These are phyloP conservation scores for Dufourea novaeangliae DNA, from an alignment of 1,140 invertebrate species.

Conservation along the genomic window DNA sequence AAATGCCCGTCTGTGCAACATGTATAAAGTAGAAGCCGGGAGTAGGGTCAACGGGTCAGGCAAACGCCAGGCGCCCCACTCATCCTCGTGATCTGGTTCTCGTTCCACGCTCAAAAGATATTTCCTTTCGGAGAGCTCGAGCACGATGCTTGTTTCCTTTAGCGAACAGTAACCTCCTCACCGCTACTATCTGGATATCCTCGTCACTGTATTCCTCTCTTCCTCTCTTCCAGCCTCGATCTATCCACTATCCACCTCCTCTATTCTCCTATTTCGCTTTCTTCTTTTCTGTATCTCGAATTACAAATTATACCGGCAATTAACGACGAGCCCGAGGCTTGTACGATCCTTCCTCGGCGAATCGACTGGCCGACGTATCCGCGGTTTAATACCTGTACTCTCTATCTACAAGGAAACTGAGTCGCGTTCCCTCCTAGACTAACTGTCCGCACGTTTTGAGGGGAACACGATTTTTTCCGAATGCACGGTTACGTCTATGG, in stretches of 20 bases:
- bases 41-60: conserved; percentile 59
- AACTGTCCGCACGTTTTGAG: conserved; percentile 59
- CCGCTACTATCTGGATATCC: conserved; percentile 6
- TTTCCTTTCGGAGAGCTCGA: conserved; percentile 65
- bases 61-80: conserved; percentile 68
- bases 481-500: conserved; percentile 50
- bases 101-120: conserved; percentile 65
- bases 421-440: conserved; percentile 20
- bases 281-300: conserved; percentile 59
- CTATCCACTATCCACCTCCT: conserved; percentile 6
- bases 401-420: conserved; percentile 68
- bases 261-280: conserved; percentile 27
- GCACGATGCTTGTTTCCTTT: conserved; percentile 64
- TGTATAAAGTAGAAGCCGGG: conserved; percentile 22
- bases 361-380: conserved; percentile 39
- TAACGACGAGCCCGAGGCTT: conserved; percentile 65
- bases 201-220: conserved; percentile 23
- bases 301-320: conserved; percentile 72
- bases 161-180: conserved; percentile 17
- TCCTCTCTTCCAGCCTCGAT: conserved; percentile 6
- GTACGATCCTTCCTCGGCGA: conserved; percentile 65
- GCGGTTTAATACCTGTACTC: conserved; percentile 56
- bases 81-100: conserved; percentile 68
- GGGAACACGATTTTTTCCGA: conserved; percentile 68
- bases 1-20: conserved; percentile 51